phyloP scores from a whole-genome alignment of 2,888 invertebrate species.

The Dasypogon diadema region DNA sequence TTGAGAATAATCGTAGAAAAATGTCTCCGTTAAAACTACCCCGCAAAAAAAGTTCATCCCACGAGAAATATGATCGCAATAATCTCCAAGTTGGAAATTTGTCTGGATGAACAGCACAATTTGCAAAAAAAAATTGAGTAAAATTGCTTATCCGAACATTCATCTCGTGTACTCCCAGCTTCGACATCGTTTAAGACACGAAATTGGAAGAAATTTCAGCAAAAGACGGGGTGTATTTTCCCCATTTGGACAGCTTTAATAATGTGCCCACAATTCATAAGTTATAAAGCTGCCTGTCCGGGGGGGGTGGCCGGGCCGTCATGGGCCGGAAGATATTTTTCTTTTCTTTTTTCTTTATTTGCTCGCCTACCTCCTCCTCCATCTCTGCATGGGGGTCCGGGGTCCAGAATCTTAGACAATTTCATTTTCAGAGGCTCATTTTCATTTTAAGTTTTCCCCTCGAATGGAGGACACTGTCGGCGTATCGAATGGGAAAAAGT shows the following conservation, averaged over 20 bases:
- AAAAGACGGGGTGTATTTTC: not conserved
- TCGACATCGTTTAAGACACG: constrained; percentile 14
- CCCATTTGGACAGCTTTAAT: constrained; percentile 23
- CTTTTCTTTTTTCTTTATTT: not conserved
- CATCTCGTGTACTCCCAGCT: constrained; percentile 24
- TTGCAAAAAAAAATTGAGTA: constrained; percentile 5
- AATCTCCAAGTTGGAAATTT: constrained; percentile 25
- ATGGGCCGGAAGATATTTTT: no score
- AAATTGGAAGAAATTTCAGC: not conserved
- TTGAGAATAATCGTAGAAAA: constrained; percentile 14
- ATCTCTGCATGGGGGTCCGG: no score
- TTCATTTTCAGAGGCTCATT: not conserved
- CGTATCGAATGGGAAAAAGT: constrained; percentile 31
- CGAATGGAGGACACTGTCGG: not conserved
- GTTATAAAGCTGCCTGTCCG: constrained; percentile 20
- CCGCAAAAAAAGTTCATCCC: not conserved
- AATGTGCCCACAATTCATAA: constrained; percentile 30
- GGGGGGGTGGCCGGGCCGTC: no score
- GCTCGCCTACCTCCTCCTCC: not conserved
- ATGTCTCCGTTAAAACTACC: not conserved
- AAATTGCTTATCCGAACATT: constrained; percentile 25
- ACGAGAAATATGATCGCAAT: constrained; percentile 26
- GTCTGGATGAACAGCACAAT: constrained; percentile 17
- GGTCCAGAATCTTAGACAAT: not conserved
- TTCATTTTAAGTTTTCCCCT: not conserved